A percentile compares a stretch with the other conserved stretches of the same genome.
Conservation (phyloP, 2,113 vertebrate species). For the Pipa parva region DNA sequence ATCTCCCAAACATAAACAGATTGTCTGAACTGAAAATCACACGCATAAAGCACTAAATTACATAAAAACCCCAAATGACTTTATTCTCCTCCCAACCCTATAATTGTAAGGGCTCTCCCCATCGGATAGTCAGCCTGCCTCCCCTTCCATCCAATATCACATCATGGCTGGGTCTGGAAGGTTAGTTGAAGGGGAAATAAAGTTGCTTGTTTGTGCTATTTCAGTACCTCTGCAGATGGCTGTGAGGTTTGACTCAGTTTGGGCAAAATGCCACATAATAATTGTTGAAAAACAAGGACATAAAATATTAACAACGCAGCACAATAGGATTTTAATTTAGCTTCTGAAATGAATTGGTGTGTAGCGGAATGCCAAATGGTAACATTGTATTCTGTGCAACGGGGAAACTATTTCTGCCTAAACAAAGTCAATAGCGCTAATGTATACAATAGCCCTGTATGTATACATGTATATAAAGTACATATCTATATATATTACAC, state of each 20-base stretch:
- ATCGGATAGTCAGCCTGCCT: no score
- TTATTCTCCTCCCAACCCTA: no score
- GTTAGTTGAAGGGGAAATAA: slow-evolving; percentile 17
- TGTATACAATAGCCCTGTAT: background rate
- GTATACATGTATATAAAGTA: background rate
- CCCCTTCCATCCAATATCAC: no score
- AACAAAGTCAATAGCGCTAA: slow-evolving; percentile 43
- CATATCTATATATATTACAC: background rate
- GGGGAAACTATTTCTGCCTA: slow-evolving; percentile 48
- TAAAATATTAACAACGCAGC: slow-evolving; percentile 48
- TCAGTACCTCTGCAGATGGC: slow-evolving; percentile 3
- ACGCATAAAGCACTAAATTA: no score
- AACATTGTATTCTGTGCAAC: slow-evolving; percentile 27
- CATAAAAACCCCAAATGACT: no score
- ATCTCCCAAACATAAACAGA: no score
- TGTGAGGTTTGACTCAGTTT: slow-evolving; percentile 16
- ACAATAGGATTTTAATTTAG: slow-evolving; percentile 57
- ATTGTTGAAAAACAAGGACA: slow-evolving; percentile 50
- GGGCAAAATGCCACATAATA: slow-evolving; percentile 50
- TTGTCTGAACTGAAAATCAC: no score
- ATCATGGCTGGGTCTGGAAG: slow-evolving; percentile 5
- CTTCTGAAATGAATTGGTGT: slow-evolving; percentile 49
- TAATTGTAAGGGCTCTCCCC: no score
- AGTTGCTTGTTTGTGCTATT: slow-evolving; percentile 27
- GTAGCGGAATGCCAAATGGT: slow-evolving; percentile 47